A percentile compares a stretch with the other conserved stretches of the same genome.
phyloP scores from a whole-genome alignment of 2,888 invertebrate genomes.

The Julus scanicus region DNA sequence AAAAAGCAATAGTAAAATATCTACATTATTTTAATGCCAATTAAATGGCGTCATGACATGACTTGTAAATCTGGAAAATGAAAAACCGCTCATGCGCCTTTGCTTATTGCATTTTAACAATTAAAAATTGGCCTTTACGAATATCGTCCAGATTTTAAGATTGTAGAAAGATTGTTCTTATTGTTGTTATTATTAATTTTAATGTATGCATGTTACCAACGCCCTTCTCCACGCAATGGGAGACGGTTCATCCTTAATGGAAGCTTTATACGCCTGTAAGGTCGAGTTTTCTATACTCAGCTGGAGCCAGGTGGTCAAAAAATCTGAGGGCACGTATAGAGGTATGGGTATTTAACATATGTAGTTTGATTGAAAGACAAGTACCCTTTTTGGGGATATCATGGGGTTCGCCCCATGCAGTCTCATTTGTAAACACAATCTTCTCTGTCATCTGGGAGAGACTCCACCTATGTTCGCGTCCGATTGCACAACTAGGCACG shows the following conservation, averaged over 20 bases:
- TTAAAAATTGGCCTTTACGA: background rate
- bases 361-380: constrained; percentile 36
- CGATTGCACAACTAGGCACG: constrained; percentile 11
- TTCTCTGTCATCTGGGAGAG: constrained; percentile 53
- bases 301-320: background rate
- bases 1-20: too few relatives aligned
- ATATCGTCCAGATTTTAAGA: background rate
- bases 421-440: constrained; percentile 57
- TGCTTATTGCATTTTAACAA: background rate
- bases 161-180: background rate
- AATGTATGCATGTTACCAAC: constrained; percentile 3
- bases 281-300: background rate
- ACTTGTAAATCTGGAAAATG: too few relatives aligned
- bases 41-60: too few relatives aligned
- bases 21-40: too few relatives aligned
- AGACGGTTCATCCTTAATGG: constrained; percentile 1
- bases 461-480: constrained; percentile 52
- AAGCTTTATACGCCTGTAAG: background rate
- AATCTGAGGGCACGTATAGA: background rate
- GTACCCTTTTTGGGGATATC: constrained; percentile 48
- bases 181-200: background rate
- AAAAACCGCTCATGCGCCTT: background rate
- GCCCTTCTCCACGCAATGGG: constrained; percentile 11
- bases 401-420: constrained; percentile 50
- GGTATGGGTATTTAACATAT: constrained; percentile 19